These are phyloP conservation scores for Aptenodytes patagonicus DNA, from an alignment of 2,113 vertebrate species.

Conservation along the genomic window DNA sequence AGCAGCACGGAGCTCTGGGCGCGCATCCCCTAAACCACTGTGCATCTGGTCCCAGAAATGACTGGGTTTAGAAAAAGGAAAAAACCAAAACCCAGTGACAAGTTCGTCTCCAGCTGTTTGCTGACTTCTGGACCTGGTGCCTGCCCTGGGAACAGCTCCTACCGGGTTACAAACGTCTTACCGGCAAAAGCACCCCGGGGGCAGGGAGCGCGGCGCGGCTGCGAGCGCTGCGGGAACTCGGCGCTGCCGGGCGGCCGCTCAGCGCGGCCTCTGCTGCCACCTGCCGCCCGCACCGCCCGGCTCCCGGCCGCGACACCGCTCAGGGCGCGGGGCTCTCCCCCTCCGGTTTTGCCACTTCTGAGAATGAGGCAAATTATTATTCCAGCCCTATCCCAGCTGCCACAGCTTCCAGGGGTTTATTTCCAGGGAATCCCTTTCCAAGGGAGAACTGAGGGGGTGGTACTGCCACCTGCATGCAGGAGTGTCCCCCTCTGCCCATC, in stretches of 20 bases:
- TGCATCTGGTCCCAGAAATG: background rate
- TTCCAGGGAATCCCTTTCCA: background rate
- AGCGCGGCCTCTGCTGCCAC: background rate
- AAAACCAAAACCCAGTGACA: background rate
- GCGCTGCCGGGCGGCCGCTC: background rate
- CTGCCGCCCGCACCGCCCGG: background rate
- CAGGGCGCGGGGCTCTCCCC: rapidly evolving
- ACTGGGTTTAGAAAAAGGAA: background rate
- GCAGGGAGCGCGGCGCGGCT: background rate
- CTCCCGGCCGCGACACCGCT: too few species aligned
- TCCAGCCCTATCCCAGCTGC: background rate
- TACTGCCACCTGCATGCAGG: rapidly evolving
- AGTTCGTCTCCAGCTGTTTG: too few species aligned
- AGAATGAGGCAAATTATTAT: background rate
- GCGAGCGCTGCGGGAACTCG: background rate
- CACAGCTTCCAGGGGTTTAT: background rate
- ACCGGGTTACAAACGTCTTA: rapidly evolving
- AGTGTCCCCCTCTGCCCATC: too few species aligned
- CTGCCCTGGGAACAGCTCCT: rapidly evolving
- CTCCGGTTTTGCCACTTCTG: rapidly evolving
- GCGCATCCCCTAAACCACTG: rapidly evolving
- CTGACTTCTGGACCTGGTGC: background rate
- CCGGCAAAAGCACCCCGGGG: background rate
- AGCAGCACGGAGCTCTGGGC: background rate
- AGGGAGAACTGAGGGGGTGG: background rate